Evolutionary conservation across 2,113 vertebrate genomes (phyloP).

Genomic region (Tyrannus savana): DNA sequence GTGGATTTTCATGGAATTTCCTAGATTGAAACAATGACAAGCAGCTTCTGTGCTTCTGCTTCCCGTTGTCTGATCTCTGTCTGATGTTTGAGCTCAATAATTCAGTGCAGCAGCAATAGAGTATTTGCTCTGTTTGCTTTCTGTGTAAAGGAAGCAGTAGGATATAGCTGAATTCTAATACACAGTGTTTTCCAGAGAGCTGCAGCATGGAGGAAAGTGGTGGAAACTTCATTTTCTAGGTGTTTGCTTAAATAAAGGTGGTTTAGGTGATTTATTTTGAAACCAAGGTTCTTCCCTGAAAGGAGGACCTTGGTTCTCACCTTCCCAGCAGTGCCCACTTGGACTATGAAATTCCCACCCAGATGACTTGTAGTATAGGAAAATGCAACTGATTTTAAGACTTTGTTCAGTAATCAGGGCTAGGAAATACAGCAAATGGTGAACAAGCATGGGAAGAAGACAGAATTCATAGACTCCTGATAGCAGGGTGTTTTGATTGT

Average conservation of each 20-base stretch:
- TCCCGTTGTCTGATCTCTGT: accelerated
- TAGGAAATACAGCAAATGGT: neutral
- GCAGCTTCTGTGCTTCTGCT: neutral
- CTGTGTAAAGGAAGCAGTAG: neutral
- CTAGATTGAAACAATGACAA: neutral
- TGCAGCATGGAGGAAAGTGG: neutral
- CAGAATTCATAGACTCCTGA: neutral
- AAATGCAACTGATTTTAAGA: neutral
- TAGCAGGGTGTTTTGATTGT: neutral
- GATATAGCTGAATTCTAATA: neutral
- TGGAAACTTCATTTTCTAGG: neutral
- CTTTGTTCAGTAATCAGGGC: neutral
- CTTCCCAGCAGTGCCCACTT: neutral
- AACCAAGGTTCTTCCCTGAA: neutral
- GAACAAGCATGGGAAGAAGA: neutral
- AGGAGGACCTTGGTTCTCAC: neutral
- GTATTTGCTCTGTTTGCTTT: neutral
- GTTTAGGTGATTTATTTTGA: neutral
- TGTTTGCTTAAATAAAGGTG: neutral
- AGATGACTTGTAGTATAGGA: neutral
- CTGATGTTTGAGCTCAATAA: neutral
- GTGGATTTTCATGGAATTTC: neutral
- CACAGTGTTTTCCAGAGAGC: neutral
- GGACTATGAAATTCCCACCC: neutral
- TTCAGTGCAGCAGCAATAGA: neutral